These are phyloP conservation scores for Drosophila malerkotliana DNA, from an alignment of 1,140 invertebrate species.

Conservation along the genomic window DNA sequence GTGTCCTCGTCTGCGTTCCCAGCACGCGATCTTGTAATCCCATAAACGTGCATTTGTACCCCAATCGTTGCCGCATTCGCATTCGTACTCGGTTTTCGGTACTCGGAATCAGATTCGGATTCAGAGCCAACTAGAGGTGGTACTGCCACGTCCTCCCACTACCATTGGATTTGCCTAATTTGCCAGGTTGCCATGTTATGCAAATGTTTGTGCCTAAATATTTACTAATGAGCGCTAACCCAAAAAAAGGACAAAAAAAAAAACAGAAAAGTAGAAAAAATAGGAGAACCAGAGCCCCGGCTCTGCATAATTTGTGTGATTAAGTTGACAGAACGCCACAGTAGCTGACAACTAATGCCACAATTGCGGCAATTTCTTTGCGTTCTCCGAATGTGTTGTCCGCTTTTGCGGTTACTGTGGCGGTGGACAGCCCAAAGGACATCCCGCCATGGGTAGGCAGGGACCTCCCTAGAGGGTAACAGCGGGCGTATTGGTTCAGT, in stretches of 20 bases:
- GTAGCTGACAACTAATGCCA: constrained; percentile 56
- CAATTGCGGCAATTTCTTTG: constrained; percentile 68
- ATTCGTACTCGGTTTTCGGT: constrained; percentile 1
- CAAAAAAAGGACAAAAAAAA: constrained; percentile 52
- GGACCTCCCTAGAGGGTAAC: constrained; percentile 35
- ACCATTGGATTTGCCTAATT: constrained; percentile 72
- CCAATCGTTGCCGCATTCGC: constrained; percentile 20
- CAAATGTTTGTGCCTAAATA: constrained; percentile 67
- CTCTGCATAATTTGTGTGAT: constrained; percentile 62
- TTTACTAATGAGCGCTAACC: constrained; percentile 77
- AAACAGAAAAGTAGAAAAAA: constrained; percentile 10
- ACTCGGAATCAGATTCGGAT: constrained; percentile 5
- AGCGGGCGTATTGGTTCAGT: constrained; percentile 34
- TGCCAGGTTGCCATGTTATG: constrained; percentile 69
- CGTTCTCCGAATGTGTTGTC: constrained; percentile 65
- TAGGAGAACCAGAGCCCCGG: constrained; percentile 14
- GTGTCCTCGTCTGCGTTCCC: constrained; percentile 49
- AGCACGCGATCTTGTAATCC: constrained; percentile 74
- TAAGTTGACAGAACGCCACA: constrained; percentile 60
- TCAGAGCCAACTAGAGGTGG: constrained; percentile 2
- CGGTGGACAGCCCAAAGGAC: neutral
- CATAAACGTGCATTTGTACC: constrained; percentile 63
- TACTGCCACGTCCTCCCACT: neutral
- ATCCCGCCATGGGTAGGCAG: neutral
- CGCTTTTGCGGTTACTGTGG: constrained; percentile 26